Evolutionary conservation across 2,888 invertebrate species (phyloP).

Genomic region (Mythimna vitellina): DNA sequence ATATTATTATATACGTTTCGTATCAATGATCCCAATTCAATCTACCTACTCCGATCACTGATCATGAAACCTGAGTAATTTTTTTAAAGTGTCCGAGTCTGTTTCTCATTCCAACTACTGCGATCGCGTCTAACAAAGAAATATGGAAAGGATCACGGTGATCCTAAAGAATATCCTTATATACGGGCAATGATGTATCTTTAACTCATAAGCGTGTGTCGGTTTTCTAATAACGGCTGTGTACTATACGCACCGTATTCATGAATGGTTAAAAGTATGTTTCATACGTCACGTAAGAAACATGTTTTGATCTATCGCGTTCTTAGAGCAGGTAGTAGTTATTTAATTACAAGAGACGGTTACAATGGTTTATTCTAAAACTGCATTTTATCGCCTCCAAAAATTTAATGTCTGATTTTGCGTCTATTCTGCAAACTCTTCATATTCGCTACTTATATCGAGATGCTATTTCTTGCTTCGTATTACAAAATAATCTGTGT

Average conservation of each 20-base stretch:
- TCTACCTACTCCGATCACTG: too few species aligned
- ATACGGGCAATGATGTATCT: background rate
- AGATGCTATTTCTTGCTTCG: background rate
- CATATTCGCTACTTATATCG: background rate
- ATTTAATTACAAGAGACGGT: background rate
- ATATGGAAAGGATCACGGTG: background rate
- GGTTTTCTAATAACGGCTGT: background rate
- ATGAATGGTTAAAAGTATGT: background rate
- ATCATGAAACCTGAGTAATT: background rate
- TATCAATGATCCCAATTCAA: too few species aligned
- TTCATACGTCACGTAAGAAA: background rate
- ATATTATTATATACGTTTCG: too few species aligned
- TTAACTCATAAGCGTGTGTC: background rate
- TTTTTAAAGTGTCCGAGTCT: background rate
- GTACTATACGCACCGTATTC: too few species aligned
- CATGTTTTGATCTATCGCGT: background rate
- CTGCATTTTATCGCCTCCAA: slow-evolving; percentile 40
- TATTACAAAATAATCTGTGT: background rate
- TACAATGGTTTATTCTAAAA: slow-evolving; percentile 13
- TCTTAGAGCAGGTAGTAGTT: background rate
- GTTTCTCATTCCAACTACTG: background rate
- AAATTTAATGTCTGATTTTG: background rate
- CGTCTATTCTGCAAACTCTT: background rate
- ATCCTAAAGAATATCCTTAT: background rate
- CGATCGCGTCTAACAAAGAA: background rate